phyloP scores from a whole-genome alignment of 2,797 vertebrate species.

The Onychomys arenicola region DNA sequence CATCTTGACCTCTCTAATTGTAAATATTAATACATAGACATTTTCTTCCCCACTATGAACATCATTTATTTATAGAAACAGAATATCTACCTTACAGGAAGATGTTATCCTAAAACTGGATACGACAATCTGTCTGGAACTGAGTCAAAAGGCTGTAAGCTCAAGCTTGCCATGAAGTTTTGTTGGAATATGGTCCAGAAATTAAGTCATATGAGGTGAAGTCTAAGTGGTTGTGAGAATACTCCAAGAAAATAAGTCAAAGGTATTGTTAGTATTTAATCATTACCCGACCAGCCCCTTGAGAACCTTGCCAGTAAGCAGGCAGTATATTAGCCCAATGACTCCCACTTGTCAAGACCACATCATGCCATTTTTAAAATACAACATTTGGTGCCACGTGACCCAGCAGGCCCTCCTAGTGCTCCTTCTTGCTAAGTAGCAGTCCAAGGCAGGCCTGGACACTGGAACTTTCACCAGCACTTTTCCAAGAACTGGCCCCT shows the following conservation, averaged over 20 bases:
- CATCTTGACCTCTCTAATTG: background rate
- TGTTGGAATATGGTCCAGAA: background rate
- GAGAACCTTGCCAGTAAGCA: too few relatives aligned
- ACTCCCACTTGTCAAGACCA: too few relatives aligned
- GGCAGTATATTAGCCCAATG: too few relatives aligned
- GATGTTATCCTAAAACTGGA: background rate
- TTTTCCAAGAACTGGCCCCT: too few relatives aligned
- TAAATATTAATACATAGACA: background rate
- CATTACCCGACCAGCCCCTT: too few relatives aligned
- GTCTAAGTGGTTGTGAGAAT: background rate
- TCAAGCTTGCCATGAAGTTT: background rate
- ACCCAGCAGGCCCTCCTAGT: too few relatives aligned
- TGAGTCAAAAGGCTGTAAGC: background rate
- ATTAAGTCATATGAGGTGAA: background rate
- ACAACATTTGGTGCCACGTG: too few relatives aligned
- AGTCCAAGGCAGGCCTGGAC: too few relatives aligned
- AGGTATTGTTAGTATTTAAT: background rate
- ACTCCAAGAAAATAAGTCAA: background rate
- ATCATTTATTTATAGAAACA: background rate
- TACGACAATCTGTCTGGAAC: background rate
- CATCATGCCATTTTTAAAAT: too few relatives aligned
- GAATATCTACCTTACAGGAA: background rate
- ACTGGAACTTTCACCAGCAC: too few relatives aligned
- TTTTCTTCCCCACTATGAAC: accelerated
- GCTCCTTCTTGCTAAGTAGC: too few relatives aligned